Percentiles rank a stretch among this genome's conserved stretches.
phyloP scores from a whole-genome alignment of 2,113 vertebrate genomes.

The Sterrhoptilus dennistouni region DNA sequence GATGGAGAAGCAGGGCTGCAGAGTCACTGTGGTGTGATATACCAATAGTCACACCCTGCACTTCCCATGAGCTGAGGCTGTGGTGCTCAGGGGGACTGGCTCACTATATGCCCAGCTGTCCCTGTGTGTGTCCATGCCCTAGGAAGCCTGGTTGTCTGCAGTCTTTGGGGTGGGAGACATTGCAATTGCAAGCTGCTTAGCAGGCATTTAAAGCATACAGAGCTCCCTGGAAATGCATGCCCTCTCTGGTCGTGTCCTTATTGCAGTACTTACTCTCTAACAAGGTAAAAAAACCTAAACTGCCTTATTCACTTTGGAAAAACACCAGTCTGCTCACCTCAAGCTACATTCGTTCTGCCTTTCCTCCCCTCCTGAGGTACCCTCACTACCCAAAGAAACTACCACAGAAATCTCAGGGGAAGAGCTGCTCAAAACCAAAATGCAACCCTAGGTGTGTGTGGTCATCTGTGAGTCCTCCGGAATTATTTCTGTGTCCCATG shows the following conservation, averaged over 20 bases:
- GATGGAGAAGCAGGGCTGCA: neutral
- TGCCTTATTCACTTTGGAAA: neutral
- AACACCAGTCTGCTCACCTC: neutral
- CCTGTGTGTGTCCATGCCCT: neutral
- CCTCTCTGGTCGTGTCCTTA: neutral
- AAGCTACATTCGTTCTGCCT: neutral
- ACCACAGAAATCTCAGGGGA: neutral
- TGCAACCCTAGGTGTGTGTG: neutral
- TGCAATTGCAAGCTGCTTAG: neutral
- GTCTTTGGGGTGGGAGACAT: neutral
- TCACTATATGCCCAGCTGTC: neutral
- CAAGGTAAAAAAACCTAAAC: neutral
- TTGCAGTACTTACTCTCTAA: neutral
- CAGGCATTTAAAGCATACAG: neutral
- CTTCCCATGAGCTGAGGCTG: neutral
- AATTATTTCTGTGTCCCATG: neutral
- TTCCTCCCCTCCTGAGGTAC: neutral
- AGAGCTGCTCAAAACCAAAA: neutral
- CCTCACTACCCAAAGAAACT: neutral
- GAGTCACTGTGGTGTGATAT: neutral
- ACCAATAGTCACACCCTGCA: fast-evolving
- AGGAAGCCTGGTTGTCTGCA: neutral
- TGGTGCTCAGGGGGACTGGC: neutral
- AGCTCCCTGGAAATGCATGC: neutral
- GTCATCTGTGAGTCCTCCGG: neutral